Evolutionary conservation across 2,113 vertebrate species (phyloP).

Genomic region (Campylomormyrus numenius): DNA sequence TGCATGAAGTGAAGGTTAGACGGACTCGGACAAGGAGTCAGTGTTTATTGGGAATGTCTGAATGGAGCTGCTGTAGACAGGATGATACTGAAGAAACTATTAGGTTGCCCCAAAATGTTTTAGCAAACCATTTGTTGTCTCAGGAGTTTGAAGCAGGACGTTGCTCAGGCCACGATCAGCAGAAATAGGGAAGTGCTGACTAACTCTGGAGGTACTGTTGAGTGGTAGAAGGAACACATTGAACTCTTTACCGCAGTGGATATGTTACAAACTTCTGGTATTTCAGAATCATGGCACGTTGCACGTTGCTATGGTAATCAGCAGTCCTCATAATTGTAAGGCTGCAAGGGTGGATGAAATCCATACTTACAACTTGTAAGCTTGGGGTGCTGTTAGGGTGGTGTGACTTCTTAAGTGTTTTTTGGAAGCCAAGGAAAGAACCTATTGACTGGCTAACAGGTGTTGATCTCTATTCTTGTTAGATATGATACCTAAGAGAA

Average conservation of each 20-base stretch:
- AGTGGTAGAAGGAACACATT: background rate
- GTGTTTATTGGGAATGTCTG: background rate
- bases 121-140: background rate
- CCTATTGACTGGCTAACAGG: background rate
- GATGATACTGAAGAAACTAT: background rate
- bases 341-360: background rate
- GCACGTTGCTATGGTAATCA: background rate
- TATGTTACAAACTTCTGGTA: background rate
- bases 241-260: background rate
- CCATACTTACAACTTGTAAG: background rate
- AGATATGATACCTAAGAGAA: background rate
- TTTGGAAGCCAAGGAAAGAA: background rate
- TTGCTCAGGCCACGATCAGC: background rate
- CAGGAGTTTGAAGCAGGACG: background rate
- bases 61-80: background rate
- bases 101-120: background rate
- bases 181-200: background rate
- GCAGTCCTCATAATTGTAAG: background rate
- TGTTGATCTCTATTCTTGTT: background rate
- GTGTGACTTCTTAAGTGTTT: background rate
- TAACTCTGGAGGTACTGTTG: background rate
- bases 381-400: background rate
- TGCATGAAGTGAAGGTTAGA: background rate
- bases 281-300: background rate
- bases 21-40: background rate